phyloP scores from a whole-genome alignment of 2,113 vertebrate genomes.

The Larimichthys crocea region DNA sequence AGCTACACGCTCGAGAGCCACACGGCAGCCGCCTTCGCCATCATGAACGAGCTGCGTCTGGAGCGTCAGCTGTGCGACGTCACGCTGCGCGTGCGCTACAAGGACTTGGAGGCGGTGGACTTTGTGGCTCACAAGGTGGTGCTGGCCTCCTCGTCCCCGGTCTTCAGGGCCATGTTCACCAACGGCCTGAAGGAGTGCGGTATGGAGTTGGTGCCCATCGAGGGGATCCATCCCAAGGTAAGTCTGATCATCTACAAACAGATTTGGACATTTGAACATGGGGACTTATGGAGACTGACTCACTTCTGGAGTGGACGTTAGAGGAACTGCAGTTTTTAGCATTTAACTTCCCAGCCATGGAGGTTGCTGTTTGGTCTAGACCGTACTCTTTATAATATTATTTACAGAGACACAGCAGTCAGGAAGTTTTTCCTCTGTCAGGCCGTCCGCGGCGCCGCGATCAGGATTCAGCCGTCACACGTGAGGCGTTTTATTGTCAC shows the following conservation, averaged over 20 bases:
- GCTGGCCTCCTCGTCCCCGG: slow-evolving; percentile 92
- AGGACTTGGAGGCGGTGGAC: slow-evolving; percentile 84
- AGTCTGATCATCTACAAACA: slow-evolving; percentile 25
- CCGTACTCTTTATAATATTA: too few species aligned
- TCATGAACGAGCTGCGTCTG: slow-evolving; percentile 95
- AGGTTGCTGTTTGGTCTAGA: too few species aligned
- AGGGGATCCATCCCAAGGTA: slow-evolving; percentile 91
- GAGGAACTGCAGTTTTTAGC: too few species aligned
- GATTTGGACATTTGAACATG: too few species aligned
- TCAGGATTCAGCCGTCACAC: not conserved
- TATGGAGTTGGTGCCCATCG: slow-evolving; percentile 93
- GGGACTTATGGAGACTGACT: too few species aligned
- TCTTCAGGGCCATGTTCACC: slow-evolving; percentile 97
- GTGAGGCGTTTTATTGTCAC: not conserved
- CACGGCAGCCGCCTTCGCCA: slow-evolving; percentile 89
- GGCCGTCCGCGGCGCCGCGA: too few species aligned
- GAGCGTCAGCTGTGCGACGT: slow-evolving; percentile 93
- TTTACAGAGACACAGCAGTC: too few species aligned
- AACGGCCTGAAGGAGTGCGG: slow-evolving; percentile 91
- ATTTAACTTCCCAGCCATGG: too few species aligned
- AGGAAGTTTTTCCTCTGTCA: too few species aligned
- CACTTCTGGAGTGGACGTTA: too few species aligned
- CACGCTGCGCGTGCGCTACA: slow-evolving; percentile 90
- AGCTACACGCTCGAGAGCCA: slow-evolving; percentile 94
- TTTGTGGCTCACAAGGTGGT: slow-evolving; percentile 95